Base-by-base conservation (phyloP, 2,888 invertebrate species). In the Drosophila macrospina region DNA sequence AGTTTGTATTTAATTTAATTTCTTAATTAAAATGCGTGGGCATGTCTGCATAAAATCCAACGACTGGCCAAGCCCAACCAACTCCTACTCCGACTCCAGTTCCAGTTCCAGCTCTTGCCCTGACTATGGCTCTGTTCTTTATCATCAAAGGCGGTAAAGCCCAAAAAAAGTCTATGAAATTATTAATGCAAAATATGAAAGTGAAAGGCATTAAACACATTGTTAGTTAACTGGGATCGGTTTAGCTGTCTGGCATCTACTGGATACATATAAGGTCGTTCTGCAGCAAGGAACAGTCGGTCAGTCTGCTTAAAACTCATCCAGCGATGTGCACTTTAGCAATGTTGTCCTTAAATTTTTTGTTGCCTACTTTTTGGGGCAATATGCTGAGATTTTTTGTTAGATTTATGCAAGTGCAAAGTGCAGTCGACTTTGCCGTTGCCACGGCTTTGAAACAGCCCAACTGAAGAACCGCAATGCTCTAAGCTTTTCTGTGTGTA, bases 1-100 rank as follows among this genome's bases (percentile, higher is more conserved):
- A 84, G 87, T 86, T 86, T 84, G 86, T 84, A 84, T 86, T 84
- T 82, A 88, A 88, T 88, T 86, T 88, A 88, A 86, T 88, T 86
- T 88, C 88, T 86, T 86, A 88, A 86, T 86, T 86, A 86, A 88
- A 86, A 86, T 86, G 88, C 88, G 81, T 67, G 72, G 63, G 74
- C 86, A 86, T 88, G 88, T 80, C 78, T 67, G 80, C 80, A 85
- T 85, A 76, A 87, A 85, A 87, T 72, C 66, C 80, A 85, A 76
- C 56, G 66, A 71, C 64, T 68, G 60, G 54, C 77, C 77, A 72
- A 61, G 63, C 77, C 77, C 67, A 63, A 42, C 48, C 36, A 37
- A 13, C 67, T 20, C 20, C 20, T 2, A 3, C 1, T 26, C 8
- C 16, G 8, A 0, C 24, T 6, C 13, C 44, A 2, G 2, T 41